These are phyloP conservation scores for Babylonia areolata DNA, from an alignment of 1,140 invertebrate species.

Conservation along the genomic window DNA sequence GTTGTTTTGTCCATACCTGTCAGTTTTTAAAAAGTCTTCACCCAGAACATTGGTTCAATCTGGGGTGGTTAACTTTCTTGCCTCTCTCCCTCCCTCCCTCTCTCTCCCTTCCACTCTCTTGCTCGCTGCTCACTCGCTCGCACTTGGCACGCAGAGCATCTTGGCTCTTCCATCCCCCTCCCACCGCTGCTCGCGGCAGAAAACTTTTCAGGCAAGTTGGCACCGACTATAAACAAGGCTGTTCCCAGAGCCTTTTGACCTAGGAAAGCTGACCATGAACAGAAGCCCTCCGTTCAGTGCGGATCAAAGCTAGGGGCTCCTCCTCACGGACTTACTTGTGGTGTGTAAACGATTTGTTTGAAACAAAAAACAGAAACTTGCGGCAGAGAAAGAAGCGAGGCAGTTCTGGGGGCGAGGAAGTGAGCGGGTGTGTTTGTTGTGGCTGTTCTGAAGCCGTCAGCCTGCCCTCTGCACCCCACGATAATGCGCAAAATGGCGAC, in stretches of 20 bases:
- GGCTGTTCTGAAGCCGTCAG: not conserved
- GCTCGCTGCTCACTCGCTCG: not conserved
- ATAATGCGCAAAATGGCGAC: conserved; percentile 36
- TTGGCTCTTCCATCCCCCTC: conserved; percentile 12
- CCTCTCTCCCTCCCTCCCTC: too few species aligned
- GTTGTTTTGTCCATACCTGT: too few species aligned
- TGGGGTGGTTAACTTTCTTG: too few species aligned
- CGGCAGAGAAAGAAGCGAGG: too few species aligned
- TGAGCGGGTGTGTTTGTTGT: not conserved
- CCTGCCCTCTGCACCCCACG: conserved; percentile 18
- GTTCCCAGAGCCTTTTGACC: not conserved
- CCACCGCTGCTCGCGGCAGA: conserved; percentile 4
- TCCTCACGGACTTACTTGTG: too few species aligned
- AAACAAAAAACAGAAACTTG: too few species aligned
- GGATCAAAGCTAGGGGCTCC: not conserved
- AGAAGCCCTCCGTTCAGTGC: not conserved
- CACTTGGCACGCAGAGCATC: conserved; percentile 35
- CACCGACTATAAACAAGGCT: conserved; percentile 15
- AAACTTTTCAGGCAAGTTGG: conserved; percentile 18
- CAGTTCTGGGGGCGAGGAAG: too few species aligned
- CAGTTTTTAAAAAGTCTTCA: too few species aligned
- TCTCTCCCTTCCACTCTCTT: too few species aligned
- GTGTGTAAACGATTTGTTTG: too few species aligned
- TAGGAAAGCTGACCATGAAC: not conserved
- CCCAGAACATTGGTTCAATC: too few species aligned